A percentile compares a stretch with the other conserved stretches of the same genome.
Conservation (phyloP, 2,113 vertebrate genomes). For the Menidia beryllina region DNA sequence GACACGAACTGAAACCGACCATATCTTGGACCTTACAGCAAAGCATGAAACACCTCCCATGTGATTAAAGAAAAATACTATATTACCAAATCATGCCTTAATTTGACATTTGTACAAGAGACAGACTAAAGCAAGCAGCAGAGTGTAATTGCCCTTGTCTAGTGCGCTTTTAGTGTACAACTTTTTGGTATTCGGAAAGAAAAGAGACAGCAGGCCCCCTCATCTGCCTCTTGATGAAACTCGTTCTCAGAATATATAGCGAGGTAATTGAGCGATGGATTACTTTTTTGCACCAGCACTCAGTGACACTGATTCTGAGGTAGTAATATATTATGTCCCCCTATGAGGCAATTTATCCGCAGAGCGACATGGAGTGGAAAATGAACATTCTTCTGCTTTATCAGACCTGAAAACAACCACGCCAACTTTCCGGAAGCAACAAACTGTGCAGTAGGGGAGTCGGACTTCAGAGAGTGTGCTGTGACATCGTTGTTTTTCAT, state of each 20-base stretch:
- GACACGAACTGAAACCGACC: constrained; percentile 39
- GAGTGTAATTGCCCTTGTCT: constrained; percentile 68
- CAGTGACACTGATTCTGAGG: constrained; percentile 67
- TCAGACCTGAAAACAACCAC: constrained; percentile 19
- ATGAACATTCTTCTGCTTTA: constrained; percentile 25
- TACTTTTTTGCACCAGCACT: constrained; percentile 73
- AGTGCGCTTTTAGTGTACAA: background rate
- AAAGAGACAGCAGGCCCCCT: constrained; percentile 54
- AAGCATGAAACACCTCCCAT: constrained; percentile 30
- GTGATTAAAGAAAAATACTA: constrained; percentile 40
- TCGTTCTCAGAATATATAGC: constrained; percentile 56
- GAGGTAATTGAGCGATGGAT: constrained; percentile 76
- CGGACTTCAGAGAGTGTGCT: background rate
- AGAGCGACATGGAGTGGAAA: constrained; percentile 49
- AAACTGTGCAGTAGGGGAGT: background rate
- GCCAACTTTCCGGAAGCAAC: constrained; percentile 7
- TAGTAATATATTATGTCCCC: constrained; percentile 66
- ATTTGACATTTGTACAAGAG: constrained; percentile 53
- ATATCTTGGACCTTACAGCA: no score
- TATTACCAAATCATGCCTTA: constrained; percentile 48
- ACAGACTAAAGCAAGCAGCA: constrained; percentile 23
- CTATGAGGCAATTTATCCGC: constrained; percentile 53
- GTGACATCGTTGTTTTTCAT: constrained; percentile 27
- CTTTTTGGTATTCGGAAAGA: constrained; percentile 51
- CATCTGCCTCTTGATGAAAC: constrained; percentile 64